Percentiles rank a stretch among this genome's conserved stretches.
phyloP scores from a whole-genome alignment of 2,888 invertebrate genomes.

The Chymomyza procnemis region DNA sequence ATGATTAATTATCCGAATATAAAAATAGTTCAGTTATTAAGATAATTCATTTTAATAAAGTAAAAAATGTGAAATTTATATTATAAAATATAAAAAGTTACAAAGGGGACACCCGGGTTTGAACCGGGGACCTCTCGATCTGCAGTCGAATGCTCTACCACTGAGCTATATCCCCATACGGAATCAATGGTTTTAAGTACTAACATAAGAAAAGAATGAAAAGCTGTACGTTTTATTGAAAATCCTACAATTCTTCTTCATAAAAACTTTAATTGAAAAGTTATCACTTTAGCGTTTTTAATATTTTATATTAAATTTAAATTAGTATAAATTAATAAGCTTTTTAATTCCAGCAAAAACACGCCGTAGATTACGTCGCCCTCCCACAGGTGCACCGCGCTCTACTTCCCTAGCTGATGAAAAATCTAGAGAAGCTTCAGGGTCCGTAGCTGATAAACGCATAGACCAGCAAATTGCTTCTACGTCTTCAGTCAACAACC shows the following conservation, averaged over 20 bases:
- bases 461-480: slow-evolving; percentile 83
- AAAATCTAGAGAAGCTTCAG: slow-evolving; percentile 59
- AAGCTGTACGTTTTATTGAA: too few relatives aligned
- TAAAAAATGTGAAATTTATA: neutral
- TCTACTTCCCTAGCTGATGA: slow-evolving; percentile 80
- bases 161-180: slow-evolving; percentile 60
- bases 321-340: neutral
- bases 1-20: neutral
- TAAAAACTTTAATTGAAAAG: too few relatives aligned
- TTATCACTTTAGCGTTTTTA: too few relatives aligned
- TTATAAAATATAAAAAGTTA: slow-evolving; percentile 1
- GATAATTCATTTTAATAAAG: neutral
- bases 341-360: slow-evolving; percentile 70
- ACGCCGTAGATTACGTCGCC: slow-evolving; percentile 75
- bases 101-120: slow-evolving; percentile 67
- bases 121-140: slow-evolving; percentile 71
- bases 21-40: too few relatives aligned
- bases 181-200: neutral
- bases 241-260: too few relatives aligned
- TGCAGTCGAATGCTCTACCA: slow-evolving; percentile 67
- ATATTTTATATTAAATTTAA: too few relatives aligned
- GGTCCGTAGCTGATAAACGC: slow-evolving; percentile 74
- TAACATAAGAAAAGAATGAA: too few relatives aligned
- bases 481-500: slow-evolving; percentile 80
- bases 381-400: slow-evolving; percentile 79